A percentile compares a stretch with the other conserved stretches of the same genome.
Conservation (phyloP, 2,797 vertebrate species). For the Cyclura pinguis region DNA sequence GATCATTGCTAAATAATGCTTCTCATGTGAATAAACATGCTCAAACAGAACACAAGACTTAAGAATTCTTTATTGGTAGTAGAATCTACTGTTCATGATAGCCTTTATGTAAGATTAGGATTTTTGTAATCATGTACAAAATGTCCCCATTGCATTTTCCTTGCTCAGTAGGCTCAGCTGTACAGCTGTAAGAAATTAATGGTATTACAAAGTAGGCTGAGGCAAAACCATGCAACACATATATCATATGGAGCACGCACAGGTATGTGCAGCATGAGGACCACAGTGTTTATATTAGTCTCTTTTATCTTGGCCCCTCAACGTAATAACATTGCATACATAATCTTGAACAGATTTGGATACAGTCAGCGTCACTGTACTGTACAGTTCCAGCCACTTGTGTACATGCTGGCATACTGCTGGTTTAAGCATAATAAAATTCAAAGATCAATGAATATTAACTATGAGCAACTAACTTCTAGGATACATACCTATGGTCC, state of each 20-base stretch:
- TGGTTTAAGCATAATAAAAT: background rate
- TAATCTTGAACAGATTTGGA: conserved; percentile 44
- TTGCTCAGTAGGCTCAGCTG: conserved; percentile 55
- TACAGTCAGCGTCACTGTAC: conserved; percentile 28
- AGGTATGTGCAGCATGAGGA: conserved; percentile 67
- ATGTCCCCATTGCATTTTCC: conserved; percentile 28
- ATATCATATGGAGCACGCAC: conserved; percentile 53
- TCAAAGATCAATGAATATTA: background rate
- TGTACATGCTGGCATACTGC: background rate
- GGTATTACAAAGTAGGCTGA: conserved; percentile 54
- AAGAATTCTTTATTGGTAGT: conserved; percentile 72
- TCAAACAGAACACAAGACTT: conserved; percentile 8
- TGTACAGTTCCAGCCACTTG: background rate
- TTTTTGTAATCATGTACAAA: conserved; percentile 31
- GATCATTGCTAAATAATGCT: background rate
- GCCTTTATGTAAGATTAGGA: conserved; percentile 34
- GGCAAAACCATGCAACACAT: conserved; percentile 66
- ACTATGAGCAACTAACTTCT: background rate
- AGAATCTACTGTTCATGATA: conserved; percentile 57
- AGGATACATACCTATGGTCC: background rate
- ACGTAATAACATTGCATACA: conserved; percentile 59
- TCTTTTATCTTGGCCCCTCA: conserved; percentile 29
- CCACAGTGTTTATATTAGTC: conserved; percentile 39
- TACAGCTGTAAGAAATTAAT: conserved; percentile 34
- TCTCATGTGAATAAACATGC: background rate